Conservation (phyloP, 2,113 vertebrate genomes). For the Speoplatyrhinus poulsoni region DNA sequence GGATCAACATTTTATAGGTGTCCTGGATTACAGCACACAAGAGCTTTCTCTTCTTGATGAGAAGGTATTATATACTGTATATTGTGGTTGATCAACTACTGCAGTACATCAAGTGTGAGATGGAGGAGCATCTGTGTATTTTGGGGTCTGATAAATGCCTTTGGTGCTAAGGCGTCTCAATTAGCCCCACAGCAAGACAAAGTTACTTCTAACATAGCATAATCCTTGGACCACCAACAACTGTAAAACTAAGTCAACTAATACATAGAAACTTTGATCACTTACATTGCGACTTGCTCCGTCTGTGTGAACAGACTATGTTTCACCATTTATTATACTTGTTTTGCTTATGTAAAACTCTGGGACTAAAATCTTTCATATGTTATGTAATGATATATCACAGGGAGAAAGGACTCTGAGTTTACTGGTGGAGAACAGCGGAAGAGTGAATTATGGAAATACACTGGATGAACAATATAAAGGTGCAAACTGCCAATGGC, state of each 20-base stretch:
- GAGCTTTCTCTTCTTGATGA: slow-evolving; percentile 77
- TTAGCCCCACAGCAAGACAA: too few relatives aligned
- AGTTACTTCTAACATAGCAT: too few relatives aligned
- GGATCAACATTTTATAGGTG: slow-evolving; percentile 79
- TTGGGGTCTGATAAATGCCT: too few relatives aligned
- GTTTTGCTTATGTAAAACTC: background rate
- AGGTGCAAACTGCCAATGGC: slow-evolving; percentile 68
- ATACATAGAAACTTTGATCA: too few relatives aligned
- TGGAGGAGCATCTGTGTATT: too few relatives aligned
- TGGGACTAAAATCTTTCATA: background rate
- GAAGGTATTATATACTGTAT: slow-evolving; percentile 69
- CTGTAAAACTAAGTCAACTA: too few relatives aligned
- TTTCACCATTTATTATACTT: too few relatives aligned
- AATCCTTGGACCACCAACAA: too few relatives aligned
- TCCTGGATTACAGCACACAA: slow-evolving; percentile 81
- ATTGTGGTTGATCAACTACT: background rate
- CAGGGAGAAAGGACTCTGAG: slow-evolving; percentile 82
- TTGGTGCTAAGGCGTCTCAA: too few relatives aligned
- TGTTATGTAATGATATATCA: slow-evolving; percentile 14
- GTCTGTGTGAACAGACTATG: too few relatives aligned
- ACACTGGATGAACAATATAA: slow-evolving; percentile 85
- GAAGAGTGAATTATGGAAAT: slow-evolving; percentile 88
- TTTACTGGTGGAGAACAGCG: slow-evolving; percentile 89
- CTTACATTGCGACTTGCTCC: too few relatives aligned
- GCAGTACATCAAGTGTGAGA: too few relatives aligned